Evolutionary conservation across 1,140 invertebrate genomes (phyloP), one percentile per base, ranked within the genome.

Genomic region (Calephelis nemesis): DNA sequence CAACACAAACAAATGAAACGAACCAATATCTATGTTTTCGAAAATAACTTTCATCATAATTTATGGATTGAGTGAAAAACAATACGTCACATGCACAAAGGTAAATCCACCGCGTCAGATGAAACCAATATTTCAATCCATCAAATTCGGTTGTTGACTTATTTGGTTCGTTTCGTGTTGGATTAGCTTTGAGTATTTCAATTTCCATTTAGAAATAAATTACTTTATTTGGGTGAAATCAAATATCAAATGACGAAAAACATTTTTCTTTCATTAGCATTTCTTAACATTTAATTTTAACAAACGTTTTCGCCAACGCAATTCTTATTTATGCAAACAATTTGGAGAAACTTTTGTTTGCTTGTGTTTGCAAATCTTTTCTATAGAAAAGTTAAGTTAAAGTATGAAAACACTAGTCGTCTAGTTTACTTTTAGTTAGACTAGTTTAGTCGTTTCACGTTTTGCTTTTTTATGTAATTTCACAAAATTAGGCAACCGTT

Each of bases 51-150:
- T 19, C n/a, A 13, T 63, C 47, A 47, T 45, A 47, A 30, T 47
- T 63, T 45, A 58, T 15, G 15, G n/a, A 45, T 39, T 42, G 40
- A 13, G 9, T 58, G 42, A 58, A 66, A 66, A 52, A 58, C 19
- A 48, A 68, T 64, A 47, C 48, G 67, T 68, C 58, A 48, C 47
- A 68, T 68, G 19, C 48, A 62, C 58, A 63, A 68, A 68, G 58
- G 48, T 68, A 68, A 49, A 60, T 30, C 66, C 58, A 48, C 12
- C 54, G n/a, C 54, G 48, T 64, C 63, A 64, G 45, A 48, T 64
- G 47, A 47, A 47, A 64, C 47, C 63, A 39, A 64, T 47, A 64
- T 48, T 64, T 48, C 63, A 47, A 64, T 64, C 45, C 30, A 64
- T 64, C 63, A 64, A 64, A 64, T 15, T 64, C 12, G 13, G 19